These are phyloP conservation scores for Doryteuthis pealeii DNA, from an alignment of 1,140 invertebrate species.

Conservation along the genomic window DNA sequence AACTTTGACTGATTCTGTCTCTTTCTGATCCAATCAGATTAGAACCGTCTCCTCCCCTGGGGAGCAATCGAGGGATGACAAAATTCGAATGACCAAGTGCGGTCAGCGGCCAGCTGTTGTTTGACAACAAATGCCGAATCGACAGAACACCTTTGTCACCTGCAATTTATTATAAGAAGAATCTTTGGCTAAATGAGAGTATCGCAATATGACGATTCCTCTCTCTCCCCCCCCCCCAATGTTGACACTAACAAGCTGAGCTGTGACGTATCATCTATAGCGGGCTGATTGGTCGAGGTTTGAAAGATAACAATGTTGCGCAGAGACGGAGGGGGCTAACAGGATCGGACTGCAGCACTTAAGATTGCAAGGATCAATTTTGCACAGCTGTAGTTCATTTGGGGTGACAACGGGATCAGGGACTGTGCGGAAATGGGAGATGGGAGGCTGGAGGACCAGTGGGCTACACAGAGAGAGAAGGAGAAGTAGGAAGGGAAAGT, in stretches of 20 bases:
- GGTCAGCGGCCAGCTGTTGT: neutral
- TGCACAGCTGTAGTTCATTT: too few species aligned
- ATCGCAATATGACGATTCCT: neutral
- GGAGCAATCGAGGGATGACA: too few species aligned
- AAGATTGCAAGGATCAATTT: neutral
- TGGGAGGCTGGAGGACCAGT: neutral
- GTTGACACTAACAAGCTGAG: neutral
- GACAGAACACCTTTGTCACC: neutral
- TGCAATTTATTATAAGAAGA: neutral
- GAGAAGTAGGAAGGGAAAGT: neutral
- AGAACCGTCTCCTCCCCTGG: too few species aligned
- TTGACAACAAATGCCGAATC: neutral
- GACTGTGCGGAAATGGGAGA: neutral
- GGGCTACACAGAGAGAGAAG: neutral
- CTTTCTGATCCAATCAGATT: too few species aligned
- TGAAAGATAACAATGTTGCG: neutral
- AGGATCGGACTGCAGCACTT: neutral
- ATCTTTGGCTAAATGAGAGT: neutral
- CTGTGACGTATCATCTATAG: neutral
- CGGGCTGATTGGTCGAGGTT: neutral
- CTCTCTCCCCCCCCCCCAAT: too few species aligned
- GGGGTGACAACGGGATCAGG: neutral
- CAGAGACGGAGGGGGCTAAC: neutral
- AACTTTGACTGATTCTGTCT: too few species aligned
- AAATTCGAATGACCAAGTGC: too few species aligned